A percentile compares a stretch with the other conserved stretches of the same genome.
Evolutionary conservation across 64 coral and sea anemone species (phyloP).

Genomic region (Montipora sp.): DNA sequence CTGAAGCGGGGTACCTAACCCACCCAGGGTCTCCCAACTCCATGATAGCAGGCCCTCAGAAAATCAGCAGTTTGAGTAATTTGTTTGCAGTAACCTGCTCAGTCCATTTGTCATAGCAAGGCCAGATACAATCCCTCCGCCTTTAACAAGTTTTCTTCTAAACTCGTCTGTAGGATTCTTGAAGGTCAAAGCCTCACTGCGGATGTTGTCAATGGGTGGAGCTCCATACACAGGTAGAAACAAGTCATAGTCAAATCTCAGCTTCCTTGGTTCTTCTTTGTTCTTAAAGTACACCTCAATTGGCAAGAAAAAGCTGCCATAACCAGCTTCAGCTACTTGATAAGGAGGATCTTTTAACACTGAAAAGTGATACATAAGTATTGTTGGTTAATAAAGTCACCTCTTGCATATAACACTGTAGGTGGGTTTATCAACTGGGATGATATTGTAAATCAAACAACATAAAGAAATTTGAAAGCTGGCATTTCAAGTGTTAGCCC

Average conservation of each 20-base stretch:
- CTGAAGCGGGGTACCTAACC: no score
- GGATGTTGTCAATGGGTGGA: conserved; percentile 81
- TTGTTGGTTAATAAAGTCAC: not conserved
- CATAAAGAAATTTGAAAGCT: no score
- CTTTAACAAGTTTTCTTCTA: conserved; percentile 88
- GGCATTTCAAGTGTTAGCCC: no score
- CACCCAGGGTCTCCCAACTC: no score
- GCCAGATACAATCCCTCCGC: conserved; percentile 63
- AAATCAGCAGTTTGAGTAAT: not conserved
- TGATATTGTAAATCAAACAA: no score
- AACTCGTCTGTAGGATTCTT: conserved; percentile 95
- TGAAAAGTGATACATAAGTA: conserved; percentile 14
- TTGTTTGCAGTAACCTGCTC: conserved; percentile 43
- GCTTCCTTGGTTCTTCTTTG: conserved; percentile 93
- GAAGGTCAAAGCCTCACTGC: conserved; percentile 94
- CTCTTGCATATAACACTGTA: no score
- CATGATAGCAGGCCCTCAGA: no score
- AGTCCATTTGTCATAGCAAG: conserved; percentile 62
- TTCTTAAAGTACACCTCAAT: conserved; percentile 97
- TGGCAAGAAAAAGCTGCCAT: conserved; percentile 90
- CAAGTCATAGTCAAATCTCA: conserved; percentile 89
- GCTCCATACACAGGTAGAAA: conserved; percentile 79
- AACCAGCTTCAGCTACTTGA: conserved; percentile 86
- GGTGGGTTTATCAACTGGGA: no score
- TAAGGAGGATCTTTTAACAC: conserved; percentile 94